Conservation (phyloP, 2,888 invertebrate genomes). For the Brachyptera putata region DNA sequence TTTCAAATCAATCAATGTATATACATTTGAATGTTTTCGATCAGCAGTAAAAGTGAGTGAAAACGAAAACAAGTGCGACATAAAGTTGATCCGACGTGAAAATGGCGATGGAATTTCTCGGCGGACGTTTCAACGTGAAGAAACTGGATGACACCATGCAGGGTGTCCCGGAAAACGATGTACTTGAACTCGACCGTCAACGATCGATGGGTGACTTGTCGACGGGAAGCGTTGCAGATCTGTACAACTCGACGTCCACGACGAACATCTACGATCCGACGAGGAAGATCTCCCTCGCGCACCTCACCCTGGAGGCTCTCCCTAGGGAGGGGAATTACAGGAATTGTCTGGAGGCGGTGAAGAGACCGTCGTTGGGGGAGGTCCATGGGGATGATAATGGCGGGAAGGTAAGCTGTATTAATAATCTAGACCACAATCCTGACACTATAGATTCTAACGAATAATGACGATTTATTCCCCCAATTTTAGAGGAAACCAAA, state of each 20-base stretch:
- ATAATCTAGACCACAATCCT: background rate
- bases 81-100: no score
- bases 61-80: no score
- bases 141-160: slow-evolving; percentile 27
- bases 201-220: background rate
- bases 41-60: no score
- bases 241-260: slow-evolving; percentile 9
- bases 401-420: slow-evolving; percentile 48
- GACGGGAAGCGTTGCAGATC: slow-evolving; percentile 13
- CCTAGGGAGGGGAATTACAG: slow-evolving; percentile 81
- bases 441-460: no score
- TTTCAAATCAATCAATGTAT: no score
- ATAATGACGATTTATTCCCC: no score
- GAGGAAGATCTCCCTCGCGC: slow-evolving; percentile 57
- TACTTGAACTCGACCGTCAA: slow-evolving; percentile 24
- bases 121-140: slow-evolving; percentile 29
- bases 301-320: slow-evolving; percentile 70
- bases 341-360: slow-evolving; percentile 67
- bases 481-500: no score
- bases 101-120: slow-evolving; percentile 6
- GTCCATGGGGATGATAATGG: slow-evolving; percentile 62
- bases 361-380: slow-evolving; percentile 80
- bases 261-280: slow-evolving; percentile 10
- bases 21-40: no score
- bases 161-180: slow-evolving; percentile 29